Percentiles rank a stretch among this genome's conserved stretches.
Conservation (phyloP, 2,113 vertebrate genomes). For the Tangachromis dhanisi region DNA sequence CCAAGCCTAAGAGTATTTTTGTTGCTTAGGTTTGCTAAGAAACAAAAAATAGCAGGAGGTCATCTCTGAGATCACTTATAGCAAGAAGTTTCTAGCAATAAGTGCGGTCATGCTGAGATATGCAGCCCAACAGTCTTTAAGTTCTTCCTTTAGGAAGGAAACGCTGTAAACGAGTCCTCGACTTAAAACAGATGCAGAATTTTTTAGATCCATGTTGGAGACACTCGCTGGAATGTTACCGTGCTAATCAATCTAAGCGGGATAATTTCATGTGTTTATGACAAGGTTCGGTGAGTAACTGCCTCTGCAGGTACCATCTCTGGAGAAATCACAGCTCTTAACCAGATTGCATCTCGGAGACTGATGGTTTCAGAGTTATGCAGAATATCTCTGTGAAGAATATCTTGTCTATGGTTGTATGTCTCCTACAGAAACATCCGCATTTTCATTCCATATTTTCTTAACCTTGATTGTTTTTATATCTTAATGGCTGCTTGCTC, state of each 20-base stretch:
- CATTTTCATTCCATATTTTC: background rate
- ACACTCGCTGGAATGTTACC: background rate
- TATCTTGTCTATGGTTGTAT: background rate
- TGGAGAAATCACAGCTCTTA: background rate
- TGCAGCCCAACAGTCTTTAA: background rate
- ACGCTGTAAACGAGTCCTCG: background rate
- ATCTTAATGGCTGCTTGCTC: background rate
- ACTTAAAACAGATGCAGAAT: background rate
- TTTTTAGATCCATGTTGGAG: background rate
- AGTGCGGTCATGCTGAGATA: background rate
- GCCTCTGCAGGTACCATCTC: background rate
- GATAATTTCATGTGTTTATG: background rate
- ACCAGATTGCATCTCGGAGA: background rate
- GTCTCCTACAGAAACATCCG: background rate
- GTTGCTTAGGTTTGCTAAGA: background rate
- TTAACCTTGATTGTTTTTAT: background rate
- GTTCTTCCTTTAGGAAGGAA: background rate
- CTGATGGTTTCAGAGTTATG: background rate
- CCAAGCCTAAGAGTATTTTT: background rate
- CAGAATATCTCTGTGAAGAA: background rate
- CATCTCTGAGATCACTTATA: background rate
- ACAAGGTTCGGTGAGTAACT: background rate
- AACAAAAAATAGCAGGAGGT: background rate
- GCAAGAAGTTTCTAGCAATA: background rate
- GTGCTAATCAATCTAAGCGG: slow-evolving; percentile 1